phyloP scores from a whole-genome alignment of 2,797 vertebrate species.

The Astyanax mexicanus region DNA sequence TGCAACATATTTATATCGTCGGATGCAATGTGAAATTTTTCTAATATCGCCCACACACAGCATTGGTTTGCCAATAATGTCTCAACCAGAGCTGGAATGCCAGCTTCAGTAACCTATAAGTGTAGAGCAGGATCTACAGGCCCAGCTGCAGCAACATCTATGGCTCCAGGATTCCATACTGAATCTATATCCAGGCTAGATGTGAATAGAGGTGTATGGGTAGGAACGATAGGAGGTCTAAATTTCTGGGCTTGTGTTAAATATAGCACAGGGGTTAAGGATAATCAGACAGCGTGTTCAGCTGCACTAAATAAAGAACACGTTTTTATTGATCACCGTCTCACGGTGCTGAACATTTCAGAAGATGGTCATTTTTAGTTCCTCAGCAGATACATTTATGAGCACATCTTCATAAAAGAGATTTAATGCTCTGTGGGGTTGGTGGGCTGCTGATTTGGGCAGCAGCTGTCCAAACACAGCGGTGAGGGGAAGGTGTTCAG shows the following conservation, averaged over 20 bases:
- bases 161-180: too few relatives aligned
- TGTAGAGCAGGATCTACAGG: too few relatives aligned
- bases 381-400: constrained; percentile 37
- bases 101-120: too few relatives aligned
- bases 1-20: too few relatives aligned
- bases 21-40: too few relatives aligned
- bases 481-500: constrained; percentile 35
- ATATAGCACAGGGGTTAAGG: neutral
- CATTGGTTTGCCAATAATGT: too few relatives aligned
- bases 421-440: constrained; percentile 46
- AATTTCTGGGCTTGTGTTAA: neutral
- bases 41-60: too few relatives aligned
- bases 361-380: constrained; percentile 32
- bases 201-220: too few relatives aligned
- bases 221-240: neutral
- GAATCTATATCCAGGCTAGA: too few relatives aligned
- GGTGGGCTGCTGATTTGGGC: constrained; percentile 42
- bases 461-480: constrained; percentile 58
- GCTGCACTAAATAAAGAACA: neutral
- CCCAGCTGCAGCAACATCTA: too few relatives aligned
- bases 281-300: neutral
- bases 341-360: constrained; percentile 29
- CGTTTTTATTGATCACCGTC: neutral
- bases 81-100: too few relatives aligned
- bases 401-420: constrained; percentile 48